A percentile compares a stretch with the other conserved stretches of the same genome.
These are phyloP conservation scores for Cyclopterus lumpus DNA, from an alignment of 2,797 vertebrate species.

Conservation along the genomic window DNA sequence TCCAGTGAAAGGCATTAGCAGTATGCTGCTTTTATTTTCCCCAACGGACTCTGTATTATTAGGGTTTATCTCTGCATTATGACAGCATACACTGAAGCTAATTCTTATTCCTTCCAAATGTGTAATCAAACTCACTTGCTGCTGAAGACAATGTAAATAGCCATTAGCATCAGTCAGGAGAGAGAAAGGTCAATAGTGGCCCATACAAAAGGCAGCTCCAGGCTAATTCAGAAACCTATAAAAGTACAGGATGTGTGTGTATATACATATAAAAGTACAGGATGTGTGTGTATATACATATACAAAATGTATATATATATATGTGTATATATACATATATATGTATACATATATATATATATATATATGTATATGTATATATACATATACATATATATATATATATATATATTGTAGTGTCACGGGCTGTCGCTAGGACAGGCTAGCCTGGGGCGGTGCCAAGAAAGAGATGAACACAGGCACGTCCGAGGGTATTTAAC, in stretches of 20 bases:
- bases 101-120: constrained; percentile 57
- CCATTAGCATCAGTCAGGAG: constrained; percentile 50
- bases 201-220: background rate
- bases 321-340: no score
- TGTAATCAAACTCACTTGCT: constrained; percentile 56
- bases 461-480: no score
- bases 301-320: no score
- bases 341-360: no score
- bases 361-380: no score
- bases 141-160: constrained; percentile 61
- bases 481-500: no score
- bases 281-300: no score
- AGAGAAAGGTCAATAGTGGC: constrained; percentile 27
- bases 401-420: no score
- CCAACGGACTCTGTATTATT: constrained; percentile 52
- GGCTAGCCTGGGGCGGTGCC: no score
- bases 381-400: background rate
- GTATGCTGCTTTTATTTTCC: constrained; percentile 51
- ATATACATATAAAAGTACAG: no score
- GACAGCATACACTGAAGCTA: constrained; percentile 29
- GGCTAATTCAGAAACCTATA: background rate
- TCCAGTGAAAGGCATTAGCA: constrained; percentile 47
- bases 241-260: no score
- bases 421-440: no score
- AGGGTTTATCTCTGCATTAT: constrained; percentile 48